Conservation (phyloP, 2,113 vertebrate genomes). For the Poeciliopsis turrubarensis region DNA sequence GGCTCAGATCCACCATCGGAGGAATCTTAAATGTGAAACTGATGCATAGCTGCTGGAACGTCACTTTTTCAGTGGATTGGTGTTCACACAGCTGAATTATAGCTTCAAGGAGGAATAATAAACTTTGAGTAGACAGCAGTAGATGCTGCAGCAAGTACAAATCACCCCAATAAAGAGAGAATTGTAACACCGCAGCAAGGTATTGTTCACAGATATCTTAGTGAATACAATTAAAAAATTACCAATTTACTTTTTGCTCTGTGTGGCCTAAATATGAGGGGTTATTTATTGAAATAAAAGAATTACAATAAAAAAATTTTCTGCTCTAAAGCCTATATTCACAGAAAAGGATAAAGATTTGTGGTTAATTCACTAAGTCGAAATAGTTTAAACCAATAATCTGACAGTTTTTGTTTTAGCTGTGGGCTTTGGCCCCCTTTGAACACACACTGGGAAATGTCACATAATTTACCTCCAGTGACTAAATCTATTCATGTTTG, state of each 20-base stretch:
- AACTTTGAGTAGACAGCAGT: slow-evolving; percentile 22
- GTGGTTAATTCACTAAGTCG: slow-evolving; percentile 36
- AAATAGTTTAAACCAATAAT: slow-evolving; percentile 46
- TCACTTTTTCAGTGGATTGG: slow-evolving; percentile 19
- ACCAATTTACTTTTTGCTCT: neutral
- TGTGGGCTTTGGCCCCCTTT: slow-evolving; percentile 12
- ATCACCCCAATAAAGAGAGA: slow-evolving; percentile 9
- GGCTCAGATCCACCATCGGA: slow-evolving; percentile 23
- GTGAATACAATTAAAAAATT: neutral
- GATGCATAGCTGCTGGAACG: slow-evolving; percentile 29
- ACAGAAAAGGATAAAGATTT: slow-evolving; percentile 35
- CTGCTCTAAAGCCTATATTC: slow-evolving; percentile 39
- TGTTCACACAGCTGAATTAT: slow-evolving; percentile 21
- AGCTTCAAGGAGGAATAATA: slow-evolving; percentile 26
- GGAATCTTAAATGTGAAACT: slow-evolving; percentile 41
- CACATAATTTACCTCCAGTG: slow-evolving; percentile 18
- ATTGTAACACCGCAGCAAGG: neutral
- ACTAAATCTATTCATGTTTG: slow-evolving; percentile 23
- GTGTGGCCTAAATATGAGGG: no score
- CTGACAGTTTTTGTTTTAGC: slow-evolving; percentile 59
- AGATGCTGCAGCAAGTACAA: slow-evolving; percentile 5
- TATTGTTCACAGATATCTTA: slow-evolving; percentile 25
- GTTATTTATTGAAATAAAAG: slow-evolving; percentile 27
- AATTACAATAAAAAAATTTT: no score
- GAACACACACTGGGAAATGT: slow-evolving; percentile 12